Base-by-base conservation (phyloP, 2,113 vertebrate genomes). In the Mobula hypostoma region DNA sequence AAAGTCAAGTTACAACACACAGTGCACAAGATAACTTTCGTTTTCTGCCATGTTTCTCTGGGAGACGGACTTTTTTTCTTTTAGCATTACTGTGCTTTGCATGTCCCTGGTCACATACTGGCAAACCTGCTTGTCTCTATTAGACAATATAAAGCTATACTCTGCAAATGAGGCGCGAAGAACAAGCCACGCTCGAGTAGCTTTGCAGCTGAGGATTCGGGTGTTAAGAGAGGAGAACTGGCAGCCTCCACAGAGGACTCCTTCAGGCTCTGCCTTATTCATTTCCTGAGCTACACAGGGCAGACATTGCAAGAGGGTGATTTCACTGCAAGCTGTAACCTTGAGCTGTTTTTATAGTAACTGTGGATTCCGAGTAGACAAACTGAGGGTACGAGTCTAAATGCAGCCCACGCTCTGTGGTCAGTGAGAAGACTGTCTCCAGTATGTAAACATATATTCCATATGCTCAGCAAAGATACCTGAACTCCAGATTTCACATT, bases 71-170 rank as follows among this genome's bases (percentile, higher is more conserved):
- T 93, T 94, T 95, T 74, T 95, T 94, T 94, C 82, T 87, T 27
- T 58, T 48, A 61, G 36, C 58, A 24, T 95, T 94, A 94, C 95
- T 94, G 94, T 94, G 93, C 95, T 94, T 95, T 95, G 78, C 94
- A 94, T 80, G 94, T 94, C 94, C 95, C 95, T 95, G 95, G 95
- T 95, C 95, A 95, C 95, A 93, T 48, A 74, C 91, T 74, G 70
- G 70, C 91, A 93, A 93, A 93, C 91, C 91, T 74, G 91, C 91
- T 95, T 96, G 96, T 94, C 94, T 78, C 94, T 95, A 94, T 95
- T 93, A 94, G 95, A 96, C 95, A 96, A 95, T 96, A 94, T 95
- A 94, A 95, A 95, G 95, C 95, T 96, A 95, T 95, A 95, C 95
- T 96, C 56, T 27, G 94, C 93, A 95, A 95, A 96, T 96, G 96